Evolutionary conservation across 2,888 invertebrate genomes (phyloP).

Genomic region (Mimachlamys varia): DNA sequence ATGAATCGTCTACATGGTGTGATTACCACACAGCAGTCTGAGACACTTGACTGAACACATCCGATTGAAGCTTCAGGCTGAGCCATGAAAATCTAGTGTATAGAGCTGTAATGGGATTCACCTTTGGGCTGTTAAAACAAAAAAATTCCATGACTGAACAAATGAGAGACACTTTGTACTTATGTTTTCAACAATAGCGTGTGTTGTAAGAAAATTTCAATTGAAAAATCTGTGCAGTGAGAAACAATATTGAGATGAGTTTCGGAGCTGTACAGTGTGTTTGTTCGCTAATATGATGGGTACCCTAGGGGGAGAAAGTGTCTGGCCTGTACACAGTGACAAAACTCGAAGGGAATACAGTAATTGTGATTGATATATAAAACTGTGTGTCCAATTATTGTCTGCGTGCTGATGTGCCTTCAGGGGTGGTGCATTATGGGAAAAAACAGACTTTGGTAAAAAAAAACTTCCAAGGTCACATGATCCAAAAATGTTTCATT

Average conservation of each 20-base stretch:
- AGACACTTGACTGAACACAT: no score
- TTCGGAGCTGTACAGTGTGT: neutral
- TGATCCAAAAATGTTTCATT: neutral
- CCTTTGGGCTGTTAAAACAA: neutral
- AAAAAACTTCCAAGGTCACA: neutral
- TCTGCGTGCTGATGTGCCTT: constrained; percentile 7
- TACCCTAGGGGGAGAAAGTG: neutral
- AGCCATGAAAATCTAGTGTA: no score
- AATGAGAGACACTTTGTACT: neutral
- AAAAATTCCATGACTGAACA: neutral
- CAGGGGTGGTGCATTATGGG: neutral
- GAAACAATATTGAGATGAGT: neutral
- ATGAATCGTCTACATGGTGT: no score
- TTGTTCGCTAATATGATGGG: constrained; percentile 23
- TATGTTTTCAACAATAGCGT: constrained; percentile 13
- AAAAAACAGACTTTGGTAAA: neutral
- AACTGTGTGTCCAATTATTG: neutral
- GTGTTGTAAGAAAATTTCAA: neutral
- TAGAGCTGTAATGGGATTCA: no score
- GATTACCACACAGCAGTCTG: no score
- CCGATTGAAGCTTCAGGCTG: no score
- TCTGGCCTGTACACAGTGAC: neutral
- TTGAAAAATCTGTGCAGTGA: neutral
- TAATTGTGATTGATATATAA: constrained; percentile 30
- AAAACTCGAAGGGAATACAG: neutral